Conservation (phyloP, 2,113 vertebrate species). For the Neoarius graeffei region DNA sequence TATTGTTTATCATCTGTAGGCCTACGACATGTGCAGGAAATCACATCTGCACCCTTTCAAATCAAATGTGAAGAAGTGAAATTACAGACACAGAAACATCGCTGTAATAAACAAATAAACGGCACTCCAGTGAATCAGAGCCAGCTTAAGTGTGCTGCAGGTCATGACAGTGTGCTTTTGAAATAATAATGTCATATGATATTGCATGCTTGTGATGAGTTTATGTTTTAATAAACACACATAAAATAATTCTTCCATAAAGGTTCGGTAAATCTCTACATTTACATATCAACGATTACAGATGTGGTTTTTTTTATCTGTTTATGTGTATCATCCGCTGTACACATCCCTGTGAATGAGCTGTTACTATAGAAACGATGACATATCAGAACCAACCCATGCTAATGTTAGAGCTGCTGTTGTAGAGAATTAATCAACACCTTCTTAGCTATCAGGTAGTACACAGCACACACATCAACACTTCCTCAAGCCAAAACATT, state of each 20-base stretch:
- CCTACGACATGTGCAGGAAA: not conserved
- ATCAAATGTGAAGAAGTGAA: not conserved
- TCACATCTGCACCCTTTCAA: not conserved
- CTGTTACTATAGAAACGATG: not conserved
- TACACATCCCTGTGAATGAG: not conserved
- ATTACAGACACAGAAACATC: not conserved
- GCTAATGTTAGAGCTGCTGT: not conserved
- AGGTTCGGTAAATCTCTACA: not conserved
- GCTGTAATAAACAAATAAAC: not conserved
- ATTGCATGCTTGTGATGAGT: not conserved
- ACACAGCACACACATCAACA: not conserved
- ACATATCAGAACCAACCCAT: not conserved
- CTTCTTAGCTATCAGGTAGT: not conserved
- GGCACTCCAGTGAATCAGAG: not conserved
- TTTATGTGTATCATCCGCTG: not conserved
- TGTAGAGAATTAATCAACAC: not conserved
- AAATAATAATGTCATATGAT: not conserved
- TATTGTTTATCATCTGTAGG: not conserved
- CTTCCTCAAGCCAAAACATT: not conserved
- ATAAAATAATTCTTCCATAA: not conserved
- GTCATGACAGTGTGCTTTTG: not conserved
- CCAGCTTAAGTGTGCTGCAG: not conserved
- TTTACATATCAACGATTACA: not conserved
- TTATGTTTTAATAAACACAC: not conserved
- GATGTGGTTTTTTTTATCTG: too few species aligned